These are phyloP conservation scores for Nycticryphes semicollaris DNA, from an alignment of 2,113 vertebrate species.

Conservation along the genomic window DNA sequence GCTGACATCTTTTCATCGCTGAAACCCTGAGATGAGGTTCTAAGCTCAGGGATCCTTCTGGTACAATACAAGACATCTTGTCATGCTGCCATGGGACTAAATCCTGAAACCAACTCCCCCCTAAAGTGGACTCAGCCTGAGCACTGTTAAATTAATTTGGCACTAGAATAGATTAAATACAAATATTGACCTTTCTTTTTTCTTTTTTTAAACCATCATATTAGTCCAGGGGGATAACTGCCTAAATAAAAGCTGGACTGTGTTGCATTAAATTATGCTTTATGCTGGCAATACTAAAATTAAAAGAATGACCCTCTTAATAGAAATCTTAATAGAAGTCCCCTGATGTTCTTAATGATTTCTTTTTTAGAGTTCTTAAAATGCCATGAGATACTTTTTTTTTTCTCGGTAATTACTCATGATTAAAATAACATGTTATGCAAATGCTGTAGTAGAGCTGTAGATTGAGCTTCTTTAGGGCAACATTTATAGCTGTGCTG, in stretches of 20 bases:
- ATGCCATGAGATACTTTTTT: constrained; percentile 1
- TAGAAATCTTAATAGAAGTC: neutral
- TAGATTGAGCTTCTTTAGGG: neutral
- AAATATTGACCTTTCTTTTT: neutral
- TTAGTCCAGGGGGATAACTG: neutral
- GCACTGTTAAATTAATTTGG: neutral
- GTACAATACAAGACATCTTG: neutral
- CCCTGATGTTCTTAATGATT: neutral
- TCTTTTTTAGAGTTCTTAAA: neutral
- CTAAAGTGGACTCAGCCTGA: neutral
- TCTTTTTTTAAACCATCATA: neutral
- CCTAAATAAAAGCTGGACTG: neutral
- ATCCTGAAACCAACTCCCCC: neutral
- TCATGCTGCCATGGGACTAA: neutral
- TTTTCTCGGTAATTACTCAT: neutral
- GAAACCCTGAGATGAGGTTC: neutral
- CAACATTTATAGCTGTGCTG: neutral
- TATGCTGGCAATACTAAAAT: neutral
- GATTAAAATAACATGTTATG: constrained; percentile 4
- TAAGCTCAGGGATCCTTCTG: neutral
- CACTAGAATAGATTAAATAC: neutral
- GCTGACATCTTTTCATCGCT: neutral
- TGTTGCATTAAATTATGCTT: neutral
- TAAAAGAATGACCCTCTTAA: constrained; percentile 1
- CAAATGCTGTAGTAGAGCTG: neutral